Conservation (phyloP, 1,140 invertebrate genomes). For the Pseudomyrmex gracilis region DNA sequence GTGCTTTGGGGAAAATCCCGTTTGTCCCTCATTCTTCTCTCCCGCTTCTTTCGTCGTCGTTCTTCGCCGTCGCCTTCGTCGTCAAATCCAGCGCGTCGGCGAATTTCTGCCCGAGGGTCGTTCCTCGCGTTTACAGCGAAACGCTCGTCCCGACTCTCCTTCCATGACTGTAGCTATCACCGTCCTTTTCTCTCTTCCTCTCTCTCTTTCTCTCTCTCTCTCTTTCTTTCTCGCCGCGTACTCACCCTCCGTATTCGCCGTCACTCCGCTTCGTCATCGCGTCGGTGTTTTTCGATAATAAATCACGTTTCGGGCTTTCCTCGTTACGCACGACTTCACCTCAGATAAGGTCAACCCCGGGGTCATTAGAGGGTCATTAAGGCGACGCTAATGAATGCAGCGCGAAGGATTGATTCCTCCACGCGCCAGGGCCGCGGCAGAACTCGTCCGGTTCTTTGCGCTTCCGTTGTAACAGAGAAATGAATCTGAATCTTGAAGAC, state of each 20-base stretch:
- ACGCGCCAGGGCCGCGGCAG: slow-evolving; percentile 16
- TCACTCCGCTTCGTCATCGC: slow-evolving; percentile 65
- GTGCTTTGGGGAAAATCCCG: slow-evolving; percentile 38
- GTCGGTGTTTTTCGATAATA: slow-evolving; percentile 69
- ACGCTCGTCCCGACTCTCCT: slow-evolving; percentile 53
- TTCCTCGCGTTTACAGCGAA: slow-evolving; percentile 72
- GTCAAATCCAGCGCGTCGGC: slow-evolving; percentile 47
- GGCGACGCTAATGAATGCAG: slow-evolving; percentile 74
- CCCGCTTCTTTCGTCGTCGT: slow-evolving; percentile 18
- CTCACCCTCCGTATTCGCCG: not conserved
- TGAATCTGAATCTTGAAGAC: not conserved
- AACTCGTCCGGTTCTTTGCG: slow-evolving; percentile 45
- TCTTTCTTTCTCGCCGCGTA: too few relatives aligned
- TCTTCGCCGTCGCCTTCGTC: not conserved
- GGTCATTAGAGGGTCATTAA: slow-evolving; percentile 75
- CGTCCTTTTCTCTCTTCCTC: not conserved
- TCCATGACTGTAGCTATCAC: slow-evolving; percentile 11
- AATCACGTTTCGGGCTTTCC: slow-evolving; percentile 74
- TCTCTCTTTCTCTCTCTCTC: not conserved
- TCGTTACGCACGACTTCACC: slow-evolving; percentile 53
- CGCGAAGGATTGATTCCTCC: slow-evolving; percentile 71
- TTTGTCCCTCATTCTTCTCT: slow-evolving; percentile 22
- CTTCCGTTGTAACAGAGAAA: slow-evolving; percentile 30
- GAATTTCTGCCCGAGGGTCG: slow-evolving; percentile 64
- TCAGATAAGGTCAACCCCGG: slow-evolving; percentile 63